Conservation (phyloP, 2,113 vertebrate species). For the Hipposideros armiger region DNA sequence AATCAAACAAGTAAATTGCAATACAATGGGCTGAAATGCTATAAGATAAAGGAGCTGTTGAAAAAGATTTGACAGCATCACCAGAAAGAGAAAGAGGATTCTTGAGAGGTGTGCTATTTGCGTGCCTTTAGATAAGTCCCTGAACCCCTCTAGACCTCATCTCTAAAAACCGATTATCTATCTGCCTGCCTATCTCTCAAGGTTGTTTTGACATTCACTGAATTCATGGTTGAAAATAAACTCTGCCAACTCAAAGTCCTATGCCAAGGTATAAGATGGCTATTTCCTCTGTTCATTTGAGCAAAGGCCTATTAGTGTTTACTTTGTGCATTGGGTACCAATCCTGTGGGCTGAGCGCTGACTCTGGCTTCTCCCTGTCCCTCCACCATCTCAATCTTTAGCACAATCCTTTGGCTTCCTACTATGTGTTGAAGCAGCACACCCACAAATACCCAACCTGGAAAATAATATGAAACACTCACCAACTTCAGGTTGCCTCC, state of each 20-base stretch:
- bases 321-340: neutral
- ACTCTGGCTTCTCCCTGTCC: neutral
- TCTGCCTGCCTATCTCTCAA: neutral
- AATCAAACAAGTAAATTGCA: neutral
- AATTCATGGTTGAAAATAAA: neutral
- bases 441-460: neutral
- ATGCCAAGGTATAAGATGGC: neutral
- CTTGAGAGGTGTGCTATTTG: neutral
- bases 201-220: constrained; percentile 11
- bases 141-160: neutral
- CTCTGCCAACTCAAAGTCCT: neutral
- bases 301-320: neutral
- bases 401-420: neutral
- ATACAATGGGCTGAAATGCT: neutral
- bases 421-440: neutral
- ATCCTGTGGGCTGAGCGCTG: neutral
- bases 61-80: neutral
- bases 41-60: neutral
- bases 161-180: neutral
- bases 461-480: constrained; percentile 45
- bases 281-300: neutral
- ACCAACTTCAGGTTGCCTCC: constrained; percentile 1
- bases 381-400: neutral
- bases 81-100: neutral
- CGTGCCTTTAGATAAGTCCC: neutral